Percentiles rank a stretch among this genome's conserved stretches.
phyloP scores from a whole-genome alignment of 2,888 invertebrate genomes.

The Acrocyrtus sp. region DNA sequence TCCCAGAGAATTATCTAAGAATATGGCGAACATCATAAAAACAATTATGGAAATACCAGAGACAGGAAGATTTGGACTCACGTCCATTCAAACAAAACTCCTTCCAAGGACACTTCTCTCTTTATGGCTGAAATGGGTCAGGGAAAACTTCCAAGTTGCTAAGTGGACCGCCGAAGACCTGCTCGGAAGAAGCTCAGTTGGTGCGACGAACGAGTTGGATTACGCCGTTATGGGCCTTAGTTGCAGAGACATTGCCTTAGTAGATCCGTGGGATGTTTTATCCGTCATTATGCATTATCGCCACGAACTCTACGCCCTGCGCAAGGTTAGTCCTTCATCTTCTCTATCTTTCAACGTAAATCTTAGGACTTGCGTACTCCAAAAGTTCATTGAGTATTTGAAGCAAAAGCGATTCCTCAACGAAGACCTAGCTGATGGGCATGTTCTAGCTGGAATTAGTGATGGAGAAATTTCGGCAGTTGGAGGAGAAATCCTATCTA shows the following conservation, averaged over 20 bases:
- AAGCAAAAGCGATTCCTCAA: conserved; percentile 42
- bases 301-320: conserved; percentile 51
- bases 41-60: conserved; percentile 61
- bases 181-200: conserved; percentile 56
- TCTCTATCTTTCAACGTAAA: conserved; percentile 51
- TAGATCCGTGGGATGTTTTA: conserved; percentile 55
- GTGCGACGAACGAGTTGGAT: conserved; percentile 53
- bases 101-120: conserved; percentile 53
- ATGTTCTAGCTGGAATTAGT: conserved; percentile 48
- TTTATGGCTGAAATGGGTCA: conserved; percentile 56
- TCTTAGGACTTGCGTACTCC: conserved; percentile 55
- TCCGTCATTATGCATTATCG: conserved; percentile 53
- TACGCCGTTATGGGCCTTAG: conserved; percentile 59
- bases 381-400: conserved; percentile 55
- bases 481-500: conserved; percentile 60
- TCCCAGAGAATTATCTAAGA: conserved; percentile 50
- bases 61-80: conserved; percentile 54
- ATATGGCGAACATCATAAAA: conserved; percentile 57
- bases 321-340: conserved; percentile 38
- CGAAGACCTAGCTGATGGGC: conserved; percentile 36
- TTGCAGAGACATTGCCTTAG: conserved; percentile 54
- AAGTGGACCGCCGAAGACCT: conserved; percentile 58
- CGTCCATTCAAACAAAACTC: conserved; percentile 56
- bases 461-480: conserved; percentile 56
- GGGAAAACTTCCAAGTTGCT: conserved; percentile 41